phyloP scores from a whole-genome alignment of 2,797 vertebrate genomes.

The Enteromius viviparus region DNA sequence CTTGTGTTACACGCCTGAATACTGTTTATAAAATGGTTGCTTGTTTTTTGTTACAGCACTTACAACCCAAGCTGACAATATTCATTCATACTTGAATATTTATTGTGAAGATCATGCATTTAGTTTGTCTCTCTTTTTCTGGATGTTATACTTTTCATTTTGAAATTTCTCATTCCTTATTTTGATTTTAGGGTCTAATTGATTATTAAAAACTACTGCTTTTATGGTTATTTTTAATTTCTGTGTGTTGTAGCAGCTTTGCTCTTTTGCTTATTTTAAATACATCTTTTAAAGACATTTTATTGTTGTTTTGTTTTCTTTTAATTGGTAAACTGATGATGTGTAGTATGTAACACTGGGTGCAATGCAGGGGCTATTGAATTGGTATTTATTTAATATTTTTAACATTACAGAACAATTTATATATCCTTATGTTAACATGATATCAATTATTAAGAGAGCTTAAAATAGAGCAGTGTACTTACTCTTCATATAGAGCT shows the following conservation, averaged over 20 bases:
- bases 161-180: not conserved
- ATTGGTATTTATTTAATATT: constrained; percentile 23
- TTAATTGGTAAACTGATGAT: not conserved
- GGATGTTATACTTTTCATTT: not conserved
- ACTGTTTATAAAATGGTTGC: not conserved
- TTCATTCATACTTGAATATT: constrained; percentile 9
- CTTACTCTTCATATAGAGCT: constrained; percentile 11
- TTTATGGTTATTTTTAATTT: not conserved
- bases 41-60: constrained; percentile 5
- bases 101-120: constrained; percentile 20
- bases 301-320: not conserved
- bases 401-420: constrained; percentile 36
- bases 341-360: not conserved
- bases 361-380: not conserved
- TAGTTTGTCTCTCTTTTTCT: constrained; percentile 12
- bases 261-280: not conserved
- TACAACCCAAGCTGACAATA: not conserved
- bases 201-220: not conserved
- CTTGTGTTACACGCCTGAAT: not conserved
- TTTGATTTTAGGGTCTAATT: constrained; percentile 10
- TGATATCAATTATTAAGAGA: constrained; percentile 40
- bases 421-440: constrained; percentile 34
- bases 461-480: constrained; percentile 11
- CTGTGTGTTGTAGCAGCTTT: not conserved
- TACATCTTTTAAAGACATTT: not conserved